A percentile compares a stretch with the other conserved stretches of the same genome.
Evolutionary conservation across 2,888 invertebrate genomes (phyloP).

Genomic region (Pelosia muscerda): DNA sequence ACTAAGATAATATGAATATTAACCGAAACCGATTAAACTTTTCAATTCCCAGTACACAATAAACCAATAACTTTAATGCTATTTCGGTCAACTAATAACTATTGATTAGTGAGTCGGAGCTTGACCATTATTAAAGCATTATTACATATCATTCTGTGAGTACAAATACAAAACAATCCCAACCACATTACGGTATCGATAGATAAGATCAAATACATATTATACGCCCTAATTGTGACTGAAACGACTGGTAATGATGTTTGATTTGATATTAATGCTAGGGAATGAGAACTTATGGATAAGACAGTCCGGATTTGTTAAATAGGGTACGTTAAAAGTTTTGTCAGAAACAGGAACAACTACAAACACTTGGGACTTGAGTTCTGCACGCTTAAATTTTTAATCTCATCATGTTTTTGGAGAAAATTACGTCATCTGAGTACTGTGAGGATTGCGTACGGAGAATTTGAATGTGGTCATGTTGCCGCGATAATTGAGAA

Average conservation of each 20-base stretch:
- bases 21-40: not conserved
- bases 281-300: not conserved
- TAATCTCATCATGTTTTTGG: too few species aligned
- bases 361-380: too few species aligned
- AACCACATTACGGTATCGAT: not conserved
- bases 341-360: too few species aligned
- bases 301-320: not conserved
- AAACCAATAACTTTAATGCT: not conserved
- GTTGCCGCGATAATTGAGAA: not conserved
- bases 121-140: not conserved
- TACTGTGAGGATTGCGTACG: not conserved
- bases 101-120: not conserved
- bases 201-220: not conserved
- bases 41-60: not conserved
- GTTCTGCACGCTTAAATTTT: too few species aligned
- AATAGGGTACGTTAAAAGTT: not conserved
- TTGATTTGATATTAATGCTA: not conserved
- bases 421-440: not conserved
- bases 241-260: not conserved
- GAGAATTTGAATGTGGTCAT: not conserved
- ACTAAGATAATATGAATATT: not conserved
- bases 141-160: not conserved
- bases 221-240: not conserved
- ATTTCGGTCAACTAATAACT: slow-evolving; percentile 5
- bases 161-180: not conserved